These are phyloP conservation scores for Squalus acanthias DNA, from an alignment of 2,797 vertebrate species.

Conservation along the genomic window DNA sequence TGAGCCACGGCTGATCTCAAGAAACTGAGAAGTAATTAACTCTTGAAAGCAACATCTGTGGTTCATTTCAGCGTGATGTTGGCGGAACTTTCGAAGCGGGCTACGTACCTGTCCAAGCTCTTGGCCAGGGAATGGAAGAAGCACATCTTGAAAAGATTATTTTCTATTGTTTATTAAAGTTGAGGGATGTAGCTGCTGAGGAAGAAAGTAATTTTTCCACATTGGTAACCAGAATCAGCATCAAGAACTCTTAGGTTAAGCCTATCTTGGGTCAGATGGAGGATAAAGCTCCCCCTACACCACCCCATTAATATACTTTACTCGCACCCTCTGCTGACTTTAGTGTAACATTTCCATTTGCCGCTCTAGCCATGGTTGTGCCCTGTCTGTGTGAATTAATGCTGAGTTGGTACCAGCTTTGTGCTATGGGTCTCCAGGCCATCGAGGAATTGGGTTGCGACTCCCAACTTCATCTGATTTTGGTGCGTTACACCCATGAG, in stretches of 20 bases:
- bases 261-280: not conserved
- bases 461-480: not conserved
- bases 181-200: no score
- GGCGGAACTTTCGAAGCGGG: not conserved
- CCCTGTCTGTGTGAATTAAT: not conserved
- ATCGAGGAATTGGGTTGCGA: not conserved
- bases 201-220: not conserved
- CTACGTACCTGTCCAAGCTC: not conserved
- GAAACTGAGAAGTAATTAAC: not conserved
- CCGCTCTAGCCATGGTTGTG: not conserved
- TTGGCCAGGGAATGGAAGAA: not conserved
- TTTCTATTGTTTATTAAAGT: not conserved
- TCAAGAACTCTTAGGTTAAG: not conserved
- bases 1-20: no score
- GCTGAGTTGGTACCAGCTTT: not conserved
- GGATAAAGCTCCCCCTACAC: not conserved
- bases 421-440: not conserved
- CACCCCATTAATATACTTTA: not conserved
- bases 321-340: not conserved
- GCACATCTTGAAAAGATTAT: not conserved
- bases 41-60: not conserved
- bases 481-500: no score
- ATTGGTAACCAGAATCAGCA: not conserved
- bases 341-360: not conserved
- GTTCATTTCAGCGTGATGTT: not conserved